Evolutionary conservation across 2,113 vertebrate genomes (phyloP), one percentile per base, ranked within the genome.

Genomic region (Atrichornis clamosus): DNA sequence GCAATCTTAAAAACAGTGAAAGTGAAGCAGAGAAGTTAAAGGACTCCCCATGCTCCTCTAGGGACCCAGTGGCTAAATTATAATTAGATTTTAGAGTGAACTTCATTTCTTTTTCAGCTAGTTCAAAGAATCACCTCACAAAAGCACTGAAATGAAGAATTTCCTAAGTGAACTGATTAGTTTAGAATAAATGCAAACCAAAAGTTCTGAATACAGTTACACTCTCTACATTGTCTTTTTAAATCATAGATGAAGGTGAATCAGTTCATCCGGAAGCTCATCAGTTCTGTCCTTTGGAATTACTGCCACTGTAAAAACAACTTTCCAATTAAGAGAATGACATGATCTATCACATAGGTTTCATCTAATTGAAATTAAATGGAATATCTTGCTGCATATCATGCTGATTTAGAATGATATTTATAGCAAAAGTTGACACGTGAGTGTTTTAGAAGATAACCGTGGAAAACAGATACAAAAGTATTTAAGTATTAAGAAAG

Each of bases 291-390:
- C 70, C 90, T 72, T 17, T 28, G 33, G 65, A 97, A 92, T 73
- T 93, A 81, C n/a, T 86, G 46, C 60, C 58, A 73, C 47, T 35
- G 73, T 52, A 62, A 68, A 96, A 90, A 87, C 35, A 97, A 78
- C 46, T 76, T 90, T 81, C 67, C 79, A 94, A 80, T 95, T 96
- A 96, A 84, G 86, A 91, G n/a, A 74, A 74, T 56, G 75, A 82
- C 60, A 89, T 83, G 80, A 96, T 95, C 91, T 93, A 96, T 88
- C 68, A 82, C 37, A 92, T 1, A 83, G 70, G 67, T 96, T 96
- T 95, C 32, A 94, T 37, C 87, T 95, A 93, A 97, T 85, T 96
- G 77, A 80, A 93, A 95, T 82, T 80, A 69, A 96, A 93, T 65
- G 15, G 35, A 92, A 50, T 83, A 93, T 82, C 56, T 94, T 94